These are phyloP conservation scores for Drosophila azteca DNA, from an alignment of 1,140 invertebrate species.

Conservation along the genomic window DNA sequence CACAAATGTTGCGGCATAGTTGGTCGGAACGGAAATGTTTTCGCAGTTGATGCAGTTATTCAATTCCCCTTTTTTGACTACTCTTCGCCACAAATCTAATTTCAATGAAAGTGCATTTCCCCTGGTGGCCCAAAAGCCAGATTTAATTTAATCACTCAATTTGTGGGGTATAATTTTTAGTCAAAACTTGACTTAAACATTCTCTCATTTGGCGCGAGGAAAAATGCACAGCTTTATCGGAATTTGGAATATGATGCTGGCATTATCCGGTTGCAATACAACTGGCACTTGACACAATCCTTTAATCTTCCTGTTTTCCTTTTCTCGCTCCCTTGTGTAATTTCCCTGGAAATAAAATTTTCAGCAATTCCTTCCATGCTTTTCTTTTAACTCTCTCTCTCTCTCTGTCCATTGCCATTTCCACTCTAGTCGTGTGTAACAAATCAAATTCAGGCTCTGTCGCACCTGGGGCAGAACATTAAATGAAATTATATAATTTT, in stretches of 20 bases:
- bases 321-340: not conserved
- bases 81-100: too few species aligned
- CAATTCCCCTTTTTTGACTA: not conserved
- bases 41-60: conserved; percentile 3
- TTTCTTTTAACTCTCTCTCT: not conserved
- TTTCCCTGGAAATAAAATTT: conserved; percentile 20
- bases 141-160: too few species aligned
- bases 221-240: too few species aligned
- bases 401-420: conserved; percentile 16
- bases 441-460: conserved; percentile 24
- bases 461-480: not conserved
- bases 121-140: too few species aligned
- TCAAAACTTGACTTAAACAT: too few species aligned
- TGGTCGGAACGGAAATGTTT: conserved; percentile 4
- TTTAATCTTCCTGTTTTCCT: not conserved
- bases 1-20: conserved; percentile 19
- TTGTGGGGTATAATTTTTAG: too few species aligned
- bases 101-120: too few species aligned
- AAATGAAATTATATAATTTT: conserved; percentile 13
- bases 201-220: too few species aligned
- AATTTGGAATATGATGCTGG: not conserved
- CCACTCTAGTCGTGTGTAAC: conserved; percentile 2
- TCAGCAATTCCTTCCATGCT: conserved; percentile 1
- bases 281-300: not conserved
- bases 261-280: not conserved